phyloP scores from a whole-genome alignment of 1,140 invertebrate genomes.

The Aphelenchoides avenae region DNA sequence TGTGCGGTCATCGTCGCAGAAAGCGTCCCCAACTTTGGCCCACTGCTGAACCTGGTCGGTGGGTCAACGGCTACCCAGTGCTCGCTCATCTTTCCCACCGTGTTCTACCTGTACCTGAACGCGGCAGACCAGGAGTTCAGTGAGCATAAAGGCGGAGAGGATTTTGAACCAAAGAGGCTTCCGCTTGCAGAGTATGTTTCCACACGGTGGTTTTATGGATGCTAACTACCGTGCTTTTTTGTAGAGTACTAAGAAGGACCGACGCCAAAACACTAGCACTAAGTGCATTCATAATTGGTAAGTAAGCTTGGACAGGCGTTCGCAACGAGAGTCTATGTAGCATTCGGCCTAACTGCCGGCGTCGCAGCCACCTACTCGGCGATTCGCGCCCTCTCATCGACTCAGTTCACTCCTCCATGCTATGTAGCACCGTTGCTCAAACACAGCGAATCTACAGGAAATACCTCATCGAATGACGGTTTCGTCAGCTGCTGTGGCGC shows the following conservation, averaged over 20 bases:
- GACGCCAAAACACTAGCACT: no score
- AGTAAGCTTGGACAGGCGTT: no score
- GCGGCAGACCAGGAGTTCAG: slow-evolving; percentile 6
- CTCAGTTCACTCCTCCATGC: not conserved
- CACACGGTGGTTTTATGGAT: no score
- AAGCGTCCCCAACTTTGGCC: slow-evolving; percentile 16
- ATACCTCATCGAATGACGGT: no score
- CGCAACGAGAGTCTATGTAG: not conserved
- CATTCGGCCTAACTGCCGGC: not conserved
- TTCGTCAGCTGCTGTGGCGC: no score
- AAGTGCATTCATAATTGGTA: no score
- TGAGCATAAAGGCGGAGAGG: not conserved
- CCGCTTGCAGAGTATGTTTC: not conserved
- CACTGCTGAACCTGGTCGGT: slow-evolving; percentile 19
- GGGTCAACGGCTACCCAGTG: slow-evolving; percentile 14
- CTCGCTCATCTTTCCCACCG: slow-evolving; percentile 13
- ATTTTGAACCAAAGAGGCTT: not conserved
- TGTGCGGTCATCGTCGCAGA: slow-evolving; percentile 6
- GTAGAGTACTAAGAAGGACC: no score
- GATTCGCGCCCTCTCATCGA: not conserved
- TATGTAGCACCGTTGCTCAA: no score
- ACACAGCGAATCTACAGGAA: no score
- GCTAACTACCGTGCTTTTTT: no score
- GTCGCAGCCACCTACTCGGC: not conserved
- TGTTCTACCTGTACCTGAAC: slow-evolving; percentile 24